Evolutionary conservation across 1,140 invertebrate genomes (phyloP).

Genomic region (Heterodera carotae): DNA sequence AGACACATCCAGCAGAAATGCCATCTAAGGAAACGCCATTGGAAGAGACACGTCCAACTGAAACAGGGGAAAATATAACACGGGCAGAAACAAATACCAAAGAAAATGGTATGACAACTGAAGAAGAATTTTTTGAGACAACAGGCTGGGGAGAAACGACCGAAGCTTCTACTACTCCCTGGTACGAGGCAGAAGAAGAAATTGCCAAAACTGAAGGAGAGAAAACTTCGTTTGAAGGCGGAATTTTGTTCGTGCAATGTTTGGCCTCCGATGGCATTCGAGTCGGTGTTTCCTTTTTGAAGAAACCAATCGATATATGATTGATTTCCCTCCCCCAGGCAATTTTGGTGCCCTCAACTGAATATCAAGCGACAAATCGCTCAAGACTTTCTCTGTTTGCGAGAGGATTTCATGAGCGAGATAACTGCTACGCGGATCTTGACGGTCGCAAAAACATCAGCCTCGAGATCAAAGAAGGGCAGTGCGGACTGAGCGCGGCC

Average conservation of each 20-base stretch:
- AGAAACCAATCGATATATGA: background rate
- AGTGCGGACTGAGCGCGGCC: slow-evolving; percentile 13
- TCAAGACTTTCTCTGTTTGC: slow-evolving; percentile 33
- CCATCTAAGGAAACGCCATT: too few species aligned
- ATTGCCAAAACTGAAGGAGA: background rate
- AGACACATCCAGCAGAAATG: too few species aligned
- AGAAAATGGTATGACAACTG: background rate
- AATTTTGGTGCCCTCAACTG: background rate
- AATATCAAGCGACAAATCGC: slow-evolving; percentile 20
- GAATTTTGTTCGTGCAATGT: slow-evolving; percentile 17
- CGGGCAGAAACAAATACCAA: too few species aligned
- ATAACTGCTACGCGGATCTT: slow-evolving; percentile 26
- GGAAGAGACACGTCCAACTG: too few species aligned
- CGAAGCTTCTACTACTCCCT: background rate
- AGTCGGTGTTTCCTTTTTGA: background rate
- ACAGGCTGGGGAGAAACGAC: background rate
- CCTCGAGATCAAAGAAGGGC: slow-evolving; percentile 4
- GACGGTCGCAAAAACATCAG: background rate
- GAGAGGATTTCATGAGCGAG: slow-evolving; percentile 45
- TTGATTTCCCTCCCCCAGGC: background rate
- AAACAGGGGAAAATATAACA: too few species aligned
- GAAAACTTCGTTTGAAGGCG: slow-evolving; percentile 16
- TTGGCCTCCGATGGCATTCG: slow-evolving; percentile 10
- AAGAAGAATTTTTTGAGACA: background rate
- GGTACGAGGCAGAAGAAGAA: background rate